Percentiles rank a stretch among this genome's conserved stretches.
phyloP scores from a whole-genome alignment of 1,140 invertebrate genomes.

The Zaprionus inermis region DNA sequence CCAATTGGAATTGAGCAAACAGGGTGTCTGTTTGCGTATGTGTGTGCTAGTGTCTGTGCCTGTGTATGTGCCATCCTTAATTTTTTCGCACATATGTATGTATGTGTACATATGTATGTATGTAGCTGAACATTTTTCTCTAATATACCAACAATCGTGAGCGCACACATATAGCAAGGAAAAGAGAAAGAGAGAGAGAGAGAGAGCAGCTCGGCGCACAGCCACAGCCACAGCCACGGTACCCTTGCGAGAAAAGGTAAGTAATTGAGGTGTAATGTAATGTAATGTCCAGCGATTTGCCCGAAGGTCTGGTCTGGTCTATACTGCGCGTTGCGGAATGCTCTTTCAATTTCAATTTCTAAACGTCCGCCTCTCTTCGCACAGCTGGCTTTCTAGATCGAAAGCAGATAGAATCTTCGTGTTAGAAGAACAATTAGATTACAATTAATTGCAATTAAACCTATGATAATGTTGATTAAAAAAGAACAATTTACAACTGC shows the following conservation, averaged over 20 bases:
- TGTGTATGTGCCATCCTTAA: slow-evolving; percentile 70
- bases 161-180: slow-evolving; percentile 43
- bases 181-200: slow-evolving; percentile 26
- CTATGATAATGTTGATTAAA: neutral
- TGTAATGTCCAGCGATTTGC: slow-evolving; percentile 55
- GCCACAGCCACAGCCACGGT: slow-evolving; percentile 43
- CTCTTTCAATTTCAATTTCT: slow-evolving; percentile 36
- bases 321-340: slow-evolving; percentile 21
- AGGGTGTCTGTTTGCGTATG: slow-evolving; percentile 61
- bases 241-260: slow-evolving; percentile 59
- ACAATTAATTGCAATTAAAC: neutral
- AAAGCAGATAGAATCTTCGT: neutral
- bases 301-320: slow-evolving; percentile 34
- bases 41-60: slow-evolving; percentile 29
- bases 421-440: neutral
- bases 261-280: slow-evolving; percentile 59
- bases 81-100: slow-evolving; percentile 66
- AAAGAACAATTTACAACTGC: too few species aligned
- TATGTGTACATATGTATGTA: slow-evolving; percentile 62
- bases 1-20: slow-evolving; percentile 71
- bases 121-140: slow-evolving; percentile 72
- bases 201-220: slow-evolving; percentile 45
- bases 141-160: slow-evolving; percentile 77
- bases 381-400: slow-evolving; percentile 27
- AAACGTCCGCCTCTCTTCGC: slow-evolving; percentile 19